Base-by-base conservation (phyloP, 2,888 invertebrate species). In the Rhagonycha lutea region DNA sequence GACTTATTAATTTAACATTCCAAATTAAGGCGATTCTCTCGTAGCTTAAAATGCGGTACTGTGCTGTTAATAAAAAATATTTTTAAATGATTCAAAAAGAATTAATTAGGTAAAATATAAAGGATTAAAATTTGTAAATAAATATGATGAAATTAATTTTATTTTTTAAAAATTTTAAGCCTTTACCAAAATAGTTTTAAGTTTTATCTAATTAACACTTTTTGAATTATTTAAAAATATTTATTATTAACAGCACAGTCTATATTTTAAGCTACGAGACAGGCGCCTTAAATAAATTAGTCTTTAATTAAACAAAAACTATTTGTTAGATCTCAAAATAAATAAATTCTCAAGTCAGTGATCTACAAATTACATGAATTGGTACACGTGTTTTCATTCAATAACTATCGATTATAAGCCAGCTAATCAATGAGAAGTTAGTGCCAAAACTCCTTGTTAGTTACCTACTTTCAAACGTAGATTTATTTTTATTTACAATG, bases 1-100 rank as follows among this genome's bases (percentile, higher is more conserved):
- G 63, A 24, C 63, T 61, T 70, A 67, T 74, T 70, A 74, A 69
- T 74, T 65, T 26, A 65, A 70, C 63, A 74, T 69, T 65, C 67
- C 47, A 47, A 7, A 47, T 47, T 47, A 18, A 18, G 18, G 18
- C 18, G 18, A 1, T 2, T 18, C 18, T 18, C 18, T 18, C 18
- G 18, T 18, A 18, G 1, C 18, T 18, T 18, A 18, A 18, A 18
- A 18, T 18, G 18, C 18, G n/a, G n/a, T n/a, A n/a, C n/a, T n/a
- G n/a, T n/a, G n/a, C n/a, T n/a, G n/a, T n/a, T n/a, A n/a, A n/a
- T n/a, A n/a, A n/a, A n/a, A n/a, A n/a, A n/a, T n/a, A n/a, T n/a
- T n/a, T n/a, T 18, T 18, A 18, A 18, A 18, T 18, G 18, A 18
- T 18, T 18, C 18, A 18, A 18, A 18, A 18, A 18, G 2, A 2